Evolutionary conservation across 2,797 vertebrate genomes (phyloP), one percentile per base, ranked within the genome.

Genomic region (Siniperca undulata): DNA sequence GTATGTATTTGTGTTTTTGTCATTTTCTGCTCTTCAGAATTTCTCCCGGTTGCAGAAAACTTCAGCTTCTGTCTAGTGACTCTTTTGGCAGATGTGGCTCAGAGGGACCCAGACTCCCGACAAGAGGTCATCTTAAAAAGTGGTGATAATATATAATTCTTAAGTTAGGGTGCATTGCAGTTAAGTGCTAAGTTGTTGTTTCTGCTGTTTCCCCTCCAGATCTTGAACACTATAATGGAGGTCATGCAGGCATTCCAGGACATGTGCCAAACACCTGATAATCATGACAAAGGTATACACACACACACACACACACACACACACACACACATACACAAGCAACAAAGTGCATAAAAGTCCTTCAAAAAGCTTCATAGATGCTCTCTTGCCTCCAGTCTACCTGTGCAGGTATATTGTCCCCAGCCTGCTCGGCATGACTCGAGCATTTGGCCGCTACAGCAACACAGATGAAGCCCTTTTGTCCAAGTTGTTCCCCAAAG

Each of bases 51-150:
- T 65, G 96, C 98, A 74, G 98, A 99, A 94, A 99, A 96, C 89
- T 99, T 99, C 95, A 98, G 97, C 90, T 99, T 98, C 93, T 99
- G 97, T 91, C 89, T 99, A 64, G 97, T 99, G 77, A 99, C 98
- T 0, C 91, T 99, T 84, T 91, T 99, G 53, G 96, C 97, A 16
- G 98, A 99, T 1, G 97, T 99, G 66, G 97, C 98, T 52, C 97
- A 97, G 90, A 96, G 94, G 81, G 98, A 98, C 80, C 90, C 93
- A 0, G 91, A 94, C 24, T 95, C 96, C 44, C 92, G 96, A 86
- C 92, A 95, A 61, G 96, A 99, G 97, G 98, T 99, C 82, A 78
- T 84, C 46, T 73, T 30, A 42, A 46, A 70, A 71, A 55, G 36
- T 42, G 38, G 8, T 53, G 10, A 75, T 68, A 48, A 50, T 50